Conservation (phyloP, 2,113 vertebrate genomes). For the Antennarius striatus region DNA sequence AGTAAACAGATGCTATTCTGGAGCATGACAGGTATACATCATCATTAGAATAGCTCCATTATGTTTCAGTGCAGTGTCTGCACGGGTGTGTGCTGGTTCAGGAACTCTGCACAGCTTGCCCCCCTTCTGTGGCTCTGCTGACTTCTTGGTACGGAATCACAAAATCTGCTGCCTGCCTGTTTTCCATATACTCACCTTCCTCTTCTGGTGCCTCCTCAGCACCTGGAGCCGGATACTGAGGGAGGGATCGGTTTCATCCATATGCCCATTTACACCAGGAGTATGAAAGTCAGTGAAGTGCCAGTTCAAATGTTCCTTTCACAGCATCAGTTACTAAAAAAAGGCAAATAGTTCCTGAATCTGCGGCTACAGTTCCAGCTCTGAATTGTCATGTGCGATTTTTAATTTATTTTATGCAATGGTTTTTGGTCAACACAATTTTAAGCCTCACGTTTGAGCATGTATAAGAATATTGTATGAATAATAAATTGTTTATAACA, state of each 20-base stretch:
- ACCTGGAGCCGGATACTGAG: conserved; percentile 38
- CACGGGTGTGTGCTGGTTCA: conserved; percentile 41
- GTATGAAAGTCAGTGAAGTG: too few species aligned
- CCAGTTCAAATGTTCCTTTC: too few species aligned
- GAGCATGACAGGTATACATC: conserved; percentile 45
- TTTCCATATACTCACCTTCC: conserved; percentile 74
- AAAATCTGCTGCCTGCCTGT: conserved; percentile 76
- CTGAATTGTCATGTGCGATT: background rate
- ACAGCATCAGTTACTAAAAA: too few species aligned
- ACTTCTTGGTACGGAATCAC: conserved; percentile 76
- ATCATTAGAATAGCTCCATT: conserved; percentile 40
- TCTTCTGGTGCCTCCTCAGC: conserved; percentile 71
- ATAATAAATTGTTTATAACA: too few species aligned
- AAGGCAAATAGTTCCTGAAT: too few species aligned
- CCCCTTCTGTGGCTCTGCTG: conserved; percentile 69
- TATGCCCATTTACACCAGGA: background rate
- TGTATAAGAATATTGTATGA: background rate
- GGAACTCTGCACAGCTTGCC: conserved; percentile 40
- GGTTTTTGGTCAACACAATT: background rate
- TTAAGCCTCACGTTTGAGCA: background rate
- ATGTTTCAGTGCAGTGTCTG: conserved; percentile 39
- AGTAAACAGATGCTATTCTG: conserved; percentile 47
- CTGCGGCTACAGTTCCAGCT: too few species aligned
- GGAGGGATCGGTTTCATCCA: background rate
- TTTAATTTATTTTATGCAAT: background rate